These are phyloP conservation scores for Drosophila meridionalis DNA, from an alignment of 2,888 invertebrate genomes.

Conservation along the genomic window DNA sequence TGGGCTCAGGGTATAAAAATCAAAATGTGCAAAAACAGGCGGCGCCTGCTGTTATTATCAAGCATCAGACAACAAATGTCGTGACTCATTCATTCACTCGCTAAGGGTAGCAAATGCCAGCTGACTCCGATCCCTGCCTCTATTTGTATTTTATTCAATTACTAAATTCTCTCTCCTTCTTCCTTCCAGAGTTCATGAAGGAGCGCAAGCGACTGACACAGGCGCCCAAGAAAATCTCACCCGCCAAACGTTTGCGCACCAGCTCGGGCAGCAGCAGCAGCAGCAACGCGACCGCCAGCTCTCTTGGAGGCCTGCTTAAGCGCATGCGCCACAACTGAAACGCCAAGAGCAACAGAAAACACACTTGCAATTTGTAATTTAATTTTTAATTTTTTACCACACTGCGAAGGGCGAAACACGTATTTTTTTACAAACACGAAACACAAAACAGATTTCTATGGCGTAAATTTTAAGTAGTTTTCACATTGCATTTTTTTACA, in stretches of 20 bases:
- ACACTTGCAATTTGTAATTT: slow-evolving; percentile 68
- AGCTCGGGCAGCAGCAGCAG: slow-evolving; percentile 58
- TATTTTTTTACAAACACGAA: slow-evolving; percentile 30
- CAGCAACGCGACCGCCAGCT: slow-evolving; percentile 45
- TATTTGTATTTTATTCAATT: slow-evolving; percentile 34
- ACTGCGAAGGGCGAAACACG: slow-evolving; percentile 36
- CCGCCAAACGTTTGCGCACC: slow-evolving; percentile 84
- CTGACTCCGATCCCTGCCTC: slow-evolving; percentile 58
- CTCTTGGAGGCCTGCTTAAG: slow-evolving; percentile 65
- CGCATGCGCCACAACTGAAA: slow-evolving; percentile 60
- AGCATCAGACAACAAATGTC: slow-evolving; percentile 38
- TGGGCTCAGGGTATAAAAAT: too few species aligned
- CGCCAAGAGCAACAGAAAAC: background rate
- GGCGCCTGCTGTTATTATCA: slow-evolving; percentile 67
- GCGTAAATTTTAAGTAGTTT: slow-evolving; percentile 53
- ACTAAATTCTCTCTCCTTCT: slow-evolving; percentile 27
- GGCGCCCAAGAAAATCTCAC: slow-evolving; percentile 84
- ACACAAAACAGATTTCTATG: slow-evolving; percentile 6
- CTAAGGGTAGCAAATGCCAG: slow-evolving; percentile 53
- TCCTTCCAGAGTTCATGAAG: slow-evolving; percentile 84
- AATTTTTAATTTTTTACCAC: slow-evolving; percentile 59
- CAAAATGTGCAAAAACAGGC: slow-evolving; percentile 79
- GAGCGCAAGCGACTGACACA: slow-evolving; percentile 85
- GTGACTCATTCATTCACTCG: slow-evolving; percentile 35
- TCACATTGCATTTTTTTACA: slow-evolving; percentile 35